Conservation (phyloP, 1,140 invertebrate species). For the Eufriesea mexicana region DNA sequence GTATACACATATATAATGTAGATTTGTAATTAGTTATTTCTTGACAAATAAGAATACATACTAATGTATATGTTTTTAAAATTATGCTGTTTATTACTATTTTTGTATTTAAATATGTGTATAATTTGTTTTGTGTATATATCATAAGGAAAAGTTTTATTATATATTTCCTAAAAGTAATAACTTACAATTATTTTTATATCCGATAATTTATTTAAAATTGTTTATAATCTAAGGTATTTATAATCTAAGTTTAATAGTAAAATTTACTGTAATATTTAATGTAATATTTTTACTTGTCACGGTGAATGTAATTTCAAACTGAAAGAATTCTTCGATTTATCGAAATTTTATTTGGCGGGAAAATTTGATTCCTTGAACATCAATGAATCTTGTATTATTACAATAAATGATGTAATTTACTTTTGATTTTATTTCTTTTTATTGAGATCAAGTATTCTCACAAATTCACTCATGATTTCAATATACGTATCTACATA, state of each 20-base stretch:
- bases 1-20: slow-evolving; percentile 1
- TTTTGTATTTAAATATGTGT: not conserved
- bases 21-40: not conserved
- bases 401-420: not conserved
- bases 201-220: not conserved
- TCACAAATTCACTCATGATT: slow-evolving; percentile 3
- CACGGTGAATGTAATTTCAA: not conserved
- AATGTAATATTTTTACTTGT: not conserved
- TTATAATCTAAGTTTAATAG: not conserved
- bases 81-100: not conserved
- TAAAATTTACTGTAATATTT: slow-evolving; percentile 1
- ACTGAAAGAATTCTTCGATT: not conserved
- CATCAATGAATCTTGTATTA: not conserved
- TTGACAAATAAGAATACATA: not conserved
- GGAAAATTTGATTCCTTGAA: not conserved
- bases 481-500: slow-evolving; percentile 17
- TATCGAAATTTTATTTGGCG: slow-evolving; percentile 27
- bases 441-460: too few species aligned
- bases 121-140: not conserved
- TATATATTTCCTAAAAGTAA: too few species aligned
- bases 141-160: too few species aligned
- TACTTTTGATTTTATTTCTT: not conserved
- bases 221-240: not conserved
- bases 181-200: too few species aligned
- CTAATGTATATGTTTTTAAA: not conserved